Evolutionary conservation across 2,797 vertebrate species (phyloP).

Genomic region (Nyctalus aviator): DNA sequence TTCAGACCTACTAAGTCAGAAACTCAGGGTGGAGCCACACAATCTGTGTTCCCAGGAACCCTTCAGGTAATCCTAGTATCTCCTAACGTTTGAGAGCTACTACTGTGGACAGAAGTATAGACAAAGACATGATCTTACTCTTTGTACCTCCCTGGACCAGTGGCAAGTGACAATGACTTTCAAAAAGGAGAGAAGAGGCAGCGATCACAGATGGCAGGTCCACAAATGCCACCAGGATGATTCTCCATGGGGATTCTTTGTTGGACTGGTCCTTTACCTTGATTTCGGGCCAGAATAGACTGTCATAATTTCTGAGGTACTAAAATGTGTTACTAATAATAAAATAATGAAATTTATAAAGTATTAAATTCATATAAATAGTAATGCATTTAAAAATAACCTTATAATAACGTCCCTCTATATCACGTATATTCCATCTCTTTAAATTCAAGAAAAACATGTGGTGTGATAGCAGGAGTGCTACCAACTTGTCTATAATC

Average conservation of each 20-base stretch:
- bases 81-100: not conserved
- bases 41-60: not conserved
- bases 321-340: not conserved
- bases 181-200: not conserved
- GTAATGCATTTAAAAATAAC: not conserved
- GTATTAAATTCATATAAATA: conserved; percentile 1
- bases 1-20: conserved; percentile 19
- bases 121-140: not conserved
- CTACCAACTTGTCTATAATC: not conserved
- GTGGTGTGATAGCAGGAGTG: not conserved
- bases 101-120: not conserved
- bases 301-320: conserved; percentile 4
- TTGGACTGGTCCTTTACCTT: not conserved
- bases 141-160: not conserved
- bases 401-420: not conserved
- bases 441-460: conserved; percentile 18
- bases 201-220: not conserved
- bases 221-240: not conserved
- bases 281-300: not conserved
- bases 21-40: not conserved
- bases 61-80: not conserved
- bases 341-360: not conserved
- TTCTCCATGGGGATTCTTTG: not conserved
- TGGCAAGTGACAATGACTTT: not conserved
- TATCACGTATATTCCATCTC: not conserved